Evolutionary conservation across 2,888 invertebrate genomes (phyloP).

Genomic region (Abrostola tripartita): DNA sequence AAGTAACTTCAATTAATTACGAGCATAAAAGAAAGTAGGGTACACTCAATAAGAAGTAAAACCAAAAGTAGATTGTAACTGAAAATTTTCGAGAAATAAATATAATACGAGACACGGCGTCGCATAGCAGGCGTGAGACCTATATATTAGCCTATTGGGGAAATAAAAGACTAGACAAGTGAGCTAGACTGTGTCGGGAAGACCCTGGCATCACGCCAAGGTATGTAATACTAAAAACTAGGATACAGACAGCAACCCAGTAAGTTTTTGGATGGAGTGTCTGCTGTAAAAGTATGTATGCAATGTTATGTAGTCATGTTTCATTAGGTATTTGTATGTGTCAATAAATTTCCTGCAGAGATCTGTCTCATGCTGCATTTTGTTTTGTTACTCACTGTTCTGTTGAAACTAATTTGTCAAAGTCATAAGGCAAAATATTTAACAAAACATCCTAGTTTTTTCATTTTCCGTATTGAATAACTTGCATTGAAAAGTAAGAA

Average conservation of each 20-base stretch:
- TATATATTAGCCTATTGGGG: slow-evolving; percentile 26
- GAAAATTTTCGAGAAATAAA: background rate
- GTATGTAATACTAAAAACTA: slow-evolving; percentile 39
- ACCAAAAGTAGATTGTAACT: background rate
- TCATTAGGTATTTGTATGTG: background rate
- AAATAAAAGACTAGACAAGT: slow-evolving; percentile 37
- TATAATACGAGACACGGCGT: background rate
- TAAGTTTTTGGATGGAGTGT: slow-evolving; percentile 20
- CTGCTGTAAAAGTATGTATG: slow-evolving; percentile 10
- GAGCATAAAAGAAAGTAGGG: slow-evolving; percentile 1
- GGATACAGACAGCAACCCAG: slow-evolving; percentile 28
- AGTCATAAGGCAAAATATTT: background rate
- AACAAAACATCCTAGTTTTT: background rate
- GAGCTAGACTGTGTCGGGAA: slow-evolving; percentile 38
- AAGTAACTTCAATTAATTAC: slow-evolving; percentile 2
- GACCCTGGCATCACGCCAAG: slow-evolving; percentile 45
- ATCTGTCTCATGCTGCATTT: background rate
- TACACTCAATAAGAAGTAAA: background rate
- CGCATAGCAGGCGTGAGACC: slow-evolving; percentile 15
- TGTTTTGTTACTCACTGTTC: no score
- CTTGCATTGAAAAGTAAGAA: slow-evolving; percentile 15
- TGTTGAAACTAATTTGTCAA: background rate
- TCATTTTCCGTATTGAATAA: background rate
- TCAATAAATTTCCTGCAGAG: background rate
- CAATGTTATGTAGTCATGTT: slow-evolving; percentile 2